phyloP scores from a whole-genome alignment of 1,140 invertebrate genomes.

The Aricia agestis region DNA sequence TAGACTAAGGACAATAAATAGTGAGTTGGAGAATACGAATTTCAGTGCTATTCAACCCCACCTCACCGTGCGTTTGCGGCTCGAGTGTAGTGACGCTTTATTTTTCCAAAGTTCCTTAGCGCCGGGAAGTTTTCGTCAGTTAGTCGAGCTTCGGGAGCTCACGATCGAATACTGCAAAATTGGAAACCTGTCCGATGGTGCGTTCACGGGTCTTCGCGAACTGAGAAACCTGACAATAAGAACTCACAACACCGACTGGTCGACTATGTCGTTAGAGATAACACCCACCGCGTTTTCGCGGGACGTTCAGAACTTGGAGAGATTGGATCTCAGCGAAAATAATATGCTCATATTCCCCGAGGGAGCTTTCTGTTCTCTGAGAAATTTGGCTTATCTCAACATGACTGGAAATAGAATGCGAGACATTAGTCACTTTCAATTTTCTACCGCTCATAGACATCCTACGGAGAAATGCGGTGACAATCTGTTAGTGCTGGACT shows the following conservation, averaged over 20 bases:
- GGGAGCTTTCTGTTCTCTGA: conserved; percentile 87
- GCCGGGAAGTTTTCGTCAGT: conserved; percentile 88
- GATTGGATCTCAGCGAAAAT: conserved; percentile 90
- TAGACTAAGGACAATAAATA: conserved; percentile 89
- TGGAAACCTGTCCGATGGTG: conserved; percentile 88
- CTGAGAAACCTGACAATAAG: conserved; percentile 89
- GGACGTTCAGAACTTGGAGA: conserved; percentile 84
- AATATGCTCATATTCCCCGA: conserved; percentile 91
- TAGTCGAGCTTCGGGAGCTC: conserved; percentile 88
- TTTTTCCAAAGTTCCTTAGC: conserved; percentile 92
- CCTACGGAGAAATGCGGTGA: conserved; percentile 82
- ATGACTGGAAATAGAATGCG: conserved; percentile 88
- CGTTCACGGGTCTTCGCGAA: conserved; percentile 87
- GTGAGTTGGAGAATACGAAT: conserved; percentile 92
- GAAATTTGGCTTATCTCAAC: conserved; percentile 86
- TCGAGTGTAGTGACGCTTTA: conserved; percentile 89
- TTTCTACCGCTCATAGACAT: conserved; percentile 79
- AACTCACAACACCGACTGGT: conserved; percentile 93
- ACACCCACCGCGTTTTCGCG: conserved; percentile 84
- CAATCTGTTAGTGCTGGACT: conserved; percentile 84
- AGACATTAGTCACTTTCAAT: conserved; percentile 86
- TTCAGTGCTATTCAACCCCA: conserved; percentile 92
- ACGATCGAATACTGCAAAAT: conserved; percentile 95
- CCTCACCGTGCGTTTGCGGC: conserved; percentile 86
- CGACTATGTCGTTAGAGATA: conserved; percentile 88